phyloP scores from a whole-genome alignment of 2,113 vertebrate genomes.

The Pelobates fuscus region DNA sequence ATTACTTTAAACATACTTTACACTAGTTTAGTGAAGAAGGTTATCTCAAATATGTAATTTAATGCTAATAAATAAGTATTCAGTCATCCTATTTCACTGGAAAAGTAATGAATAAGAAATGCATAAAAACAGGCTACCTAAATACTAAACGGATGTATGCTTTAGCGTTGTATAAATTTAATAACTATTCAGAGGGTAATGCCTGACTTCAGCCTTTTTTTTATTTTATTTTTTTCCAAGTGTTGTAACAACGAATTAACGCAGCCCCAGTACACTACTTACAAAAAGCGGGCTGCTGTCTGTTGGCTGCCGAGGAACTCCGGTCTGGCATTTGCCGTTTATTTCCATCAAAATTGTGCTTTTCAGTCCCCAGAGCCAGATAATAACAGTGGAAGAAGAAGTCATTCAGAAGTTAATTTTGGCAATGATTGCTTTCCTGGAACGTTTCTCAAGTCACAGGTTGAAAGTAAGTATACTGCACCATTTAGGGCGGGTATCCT shows the following conservation, averaged over 20 bases:
- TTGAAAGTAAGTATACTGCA: constrained; percentile 19
- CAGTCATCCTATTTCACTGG: background rate
- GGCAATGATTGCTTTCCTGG: constrained; percentile 29
- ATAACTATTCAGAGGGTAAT: constrained; percentile 14
- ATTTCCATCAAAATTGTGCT: constrained; percentile 46
- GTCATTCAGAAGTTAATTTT: constrained; percentile 50
- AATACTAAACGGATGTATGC: constrained; percentile 16
- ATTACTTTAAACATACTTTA: constrained; percentile 1
- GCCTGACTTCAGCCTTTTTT: constrained; percentile 4
- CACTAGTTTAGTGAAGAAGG: background rate
- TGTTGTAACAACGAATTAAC: constrained; percentile 36
- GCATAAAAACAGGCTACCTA: background rate
- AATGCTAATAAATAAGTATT: constrained; percentile 3
- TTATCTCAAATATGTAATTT: constrained; percentile 9
- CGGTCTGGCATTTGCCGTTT: constrained; percentile 41
- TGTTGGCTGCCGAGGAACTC: constrained; percentile 45
- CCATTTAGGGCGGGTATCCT: constrained; percentile 16
- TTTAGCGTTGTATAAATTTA: constrained; percentile 2
- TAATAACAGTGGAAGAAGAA: constrained; percentile 47
- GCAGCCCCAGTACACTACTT: constrained; percentile 5
- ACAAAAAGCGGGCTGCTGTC: constrained; percentile 40
- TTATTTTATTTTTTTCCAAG: background rate
- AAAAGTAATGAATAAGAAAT: constrained; percentile 5
- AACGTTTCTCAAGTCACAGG: constrained; percentile 45
- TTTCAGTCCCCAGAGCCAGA: constrained; percentile 48